Evolutionary conservation across 2,113 vertebrate genomes (phyloP).

Genomic region (Paralichthys olivaceus): DNA sequence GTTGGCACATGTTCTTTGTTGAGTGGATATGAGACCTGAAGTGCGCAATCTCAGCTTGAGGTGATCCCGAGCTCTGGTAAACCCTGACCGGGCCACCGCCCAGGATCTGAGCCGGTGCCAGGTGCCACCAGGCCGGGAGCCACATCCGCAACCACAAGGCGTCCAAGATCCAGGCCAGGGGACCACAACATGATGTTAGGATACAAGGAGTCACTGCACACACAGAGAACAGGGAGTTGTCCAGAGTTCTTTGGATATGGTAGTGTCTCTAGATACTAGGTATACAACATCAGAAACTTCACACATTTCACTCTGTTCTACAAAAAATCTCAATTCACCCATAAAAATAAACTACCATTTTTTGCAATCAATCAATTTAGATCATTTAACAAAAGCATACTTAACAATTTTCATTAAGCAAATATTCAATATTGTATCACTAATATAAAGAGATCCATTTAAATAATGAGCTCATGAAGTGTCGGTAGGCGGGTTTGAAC

Average conservation of each 20-base stretch:
- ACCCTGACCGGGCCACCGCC: slow-evolving; percentile 41
- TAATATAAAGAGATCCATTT: background rate
- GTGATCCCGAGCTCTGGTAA: slow-evolving; percentile 35
- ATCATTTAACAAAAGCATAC: no score
- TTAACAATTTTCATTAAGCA: no score
- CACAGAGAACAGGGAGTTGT: slow-evolving; percentile 3
- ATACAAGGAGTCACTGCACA: slow-evolving; percentile 11
- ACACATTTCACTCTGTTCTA: no score
- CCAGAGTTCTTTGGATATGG: background rate
- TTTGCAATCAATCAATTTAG: no score
- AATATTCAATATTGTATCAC: no score
- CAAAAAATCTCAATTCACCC: background rate
- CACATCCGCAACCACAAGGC: slow-evolving; percentile 43
- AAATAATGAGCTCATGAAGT: background rate
- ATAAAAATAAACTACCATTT: background rate
- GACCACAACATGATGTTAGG: slow-evolving; percentile 36
- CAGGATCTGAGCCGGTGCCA: slow-evolving; percentile 51
- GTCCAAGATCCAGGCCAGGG: slow-evolving; percentile 42
- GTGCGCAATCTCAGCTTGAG: slow-evolving; percentile 10
- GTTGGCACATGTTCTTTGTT: background rate
- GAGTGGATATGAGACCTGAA: slow-evolving; percentile 11
- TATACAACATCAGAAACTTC: no score
- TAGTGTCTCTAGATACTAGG: background rate
- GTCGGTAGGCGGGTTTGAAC: no score
- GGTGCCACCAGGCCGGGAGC: slow-evolving; percentile 47